phyloP scores from a whole-genome alignment of 1,140 invertebrate species.

The Leptinotarsa lineolata region DNA sequence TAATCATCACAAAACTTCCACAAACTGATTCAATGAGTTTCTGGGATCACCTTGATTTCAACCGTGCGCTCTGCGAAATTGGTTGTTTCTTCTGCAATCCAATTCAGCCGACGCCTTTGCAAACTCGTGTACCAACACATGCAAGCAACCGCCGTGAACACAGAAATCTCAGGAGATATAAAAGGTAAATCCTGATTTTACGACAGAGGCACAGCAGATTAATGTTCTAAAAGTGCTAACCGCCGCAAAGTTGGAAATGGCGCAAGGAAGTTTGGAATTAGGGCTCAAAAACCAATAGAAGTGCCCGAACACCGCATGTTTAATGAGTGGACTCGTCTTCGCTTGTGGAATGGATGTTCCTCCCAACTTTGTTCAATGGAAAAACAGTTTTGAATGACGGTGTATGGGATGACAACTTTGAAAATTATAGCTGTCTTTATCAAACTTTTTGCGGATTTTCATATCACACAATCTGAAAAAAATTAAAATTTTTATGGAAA shows the following conservation, averaged over 20 bases:
- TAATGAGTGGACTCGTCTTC: not conserved
- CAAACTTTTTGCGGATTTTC: too few species aligned
- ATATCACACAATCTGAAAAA: too few species aligned
- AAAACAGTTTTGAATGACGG: too few species aligned
- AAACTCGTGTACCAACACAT: conserved; percentile 1
- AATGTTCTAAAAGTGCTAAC: not conserved
- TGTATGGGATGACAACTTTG: too few species aligned
- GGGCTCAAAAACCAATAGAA: not conserved
- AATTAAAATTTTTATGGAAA: too few species aligned
- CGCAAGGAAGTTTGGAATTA: not conserved
- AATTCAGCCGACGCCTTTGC: not conserved
- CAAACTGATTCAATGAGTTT: too few species aligned
- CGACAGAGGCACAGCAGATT: not conserved
- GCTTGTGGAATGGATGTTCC: not conserved
- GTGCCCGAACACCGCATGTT: not conserved
- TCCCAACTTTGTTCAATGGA: not conserved
- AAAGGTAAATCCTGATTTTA: conserved; percentile 13
- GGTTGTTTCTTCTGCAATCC: too few species aligned
- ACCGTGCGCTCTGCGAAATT: too few species aligned
- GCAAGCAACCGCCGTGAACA: not conserved
- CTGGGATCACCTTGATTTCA: too few species aligned
- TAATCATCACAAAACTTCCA: too few species aligned
- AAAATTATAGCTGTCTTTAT: too few species aligned
- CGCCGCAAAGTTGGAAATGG: not conserved
- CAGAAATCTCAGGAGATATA: not conserved